These are phyloP conservation scores for Onychostruthus taczanowskii DNA, from an alignment of 2,113 vertebrate species.

Conservation along the genomic window DNA sequence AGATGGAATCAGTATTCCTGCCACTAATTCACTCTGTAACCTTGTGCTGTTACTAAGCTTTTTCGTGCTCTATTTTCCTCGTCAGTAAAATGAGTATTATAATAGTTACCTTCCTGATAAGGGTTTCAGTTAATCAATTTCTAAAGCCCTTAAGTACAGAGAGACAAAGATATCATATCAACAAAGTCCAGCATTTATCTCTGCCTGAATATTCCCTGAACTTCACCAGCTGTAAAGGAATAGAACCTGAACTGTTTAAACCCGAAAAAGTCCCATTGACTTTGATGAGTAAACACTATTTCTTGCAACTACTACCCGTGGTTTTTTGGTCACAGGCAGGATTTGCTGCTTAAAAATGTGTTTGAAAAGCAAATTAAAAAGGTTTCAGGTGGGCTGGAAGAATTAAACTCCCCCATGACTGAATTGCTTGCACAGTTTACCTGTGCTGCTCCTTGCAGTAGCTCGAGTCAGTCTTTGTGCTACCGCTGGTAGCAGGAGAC, in stretches of 20 bases:
- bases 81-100: constrained; percentile 30
- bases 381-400: constrained; percentile 14
- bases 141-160: constrained; percentile 59
- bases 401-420: not conserved
- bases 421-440: constrained; percentile 19
- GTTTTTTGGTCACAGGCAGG: not conserved
- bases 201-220: constrained; percentile 21
- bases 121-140: constrained; percentile 55
- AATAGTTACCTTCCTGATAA: constrained; percentile 54
- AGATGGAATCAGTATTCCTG: constrained; percentile 47
- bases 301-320: not conserved
- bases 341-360: not conserved
- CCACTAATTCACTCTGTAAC: constrained; percentile 48
- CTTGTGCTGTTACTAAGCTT: constrained; percentile 14
- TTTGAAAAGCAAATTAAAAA: constrained; percentile 30
- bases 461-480: not conserved
- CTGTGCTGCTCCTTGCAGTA: not conserved
- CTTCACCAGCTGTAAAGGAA: not conserved
- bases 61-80: constrained; percentile 17
- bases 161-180: constrained; percentile 52
- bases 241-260: not conserved
- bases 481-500: not conserved
- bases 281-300: constrained; percentile 16
- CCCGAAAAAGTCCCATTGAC: not conserved
- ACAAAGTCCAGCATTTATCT: constrained; percentile 31